Percentiles rank a stretch among this genome's conserved stretches.
These are phyloP conservation scores for Apomyelois bistriatella DNA, from an alignment of 2,888 invertebrate species.

Conservation along the genomic window DNA sequence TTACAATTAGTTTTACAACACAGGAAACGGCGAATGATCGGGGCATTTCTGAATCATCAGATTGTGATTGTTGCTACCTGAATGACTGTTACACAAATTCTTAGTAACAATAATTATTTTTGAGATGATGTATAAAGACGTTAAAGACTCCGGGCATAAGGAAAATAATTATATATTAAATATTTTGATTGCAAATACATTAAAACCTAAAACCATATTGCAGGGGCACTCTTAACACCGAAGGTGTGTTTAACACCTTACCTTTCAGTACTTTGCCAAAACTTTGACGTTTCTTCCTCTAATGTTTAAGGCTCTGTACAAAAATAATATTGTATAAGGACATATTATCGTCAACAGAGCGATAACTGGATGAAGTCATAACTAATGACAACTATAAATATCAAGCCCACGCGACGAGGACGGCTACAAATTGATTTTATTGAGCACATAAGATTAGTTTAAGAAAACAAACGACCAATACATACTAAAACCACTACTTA, in stretches of 20 bases:
- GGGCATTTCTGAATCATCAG: constrained; percentile 55
- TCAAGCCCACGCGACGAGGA: constrained; percentile 52
- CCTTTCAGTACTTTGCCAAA: too few relatives aligned
- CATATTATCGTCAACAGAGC: constrained; percentile 45
- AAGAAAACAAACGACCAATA: constrained; percentile 1
- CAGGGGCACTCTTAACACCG: too few relatives aligned
- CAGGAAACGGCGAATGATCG: constrained; percentile 69
- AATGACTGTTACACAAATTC: constrained; percentile 44
- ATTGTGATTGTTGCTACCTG: constrained; percentile 46
- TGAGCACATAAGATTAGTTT: constrained; percentile 20
- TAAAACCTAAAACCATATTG: too few relatives aligned
- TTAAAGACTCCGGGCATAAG: too few relatives aligned
- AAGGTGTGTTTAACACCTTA: too few relatives aligned
- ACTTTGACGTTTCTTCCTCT: too few relatives aligned
- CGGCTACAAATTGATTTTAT: constrained; percentile 47
- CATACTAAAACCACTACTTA: constrained; percentile 2
- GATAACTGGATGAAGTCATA: constrained; percentile 67
- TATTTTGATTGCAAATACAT: too few relatives aligned
- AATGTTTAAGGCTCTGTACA: too few relatives aligned
- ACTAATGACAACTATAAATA: constrained; percentile 62
- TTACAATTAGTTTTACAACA: constrained; percentile 57
- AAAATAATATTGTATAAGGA: constrained; percentile 14
- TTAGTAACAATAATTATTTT: constrained; percentile 19
- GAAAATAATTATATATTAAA: too few relatives aligned
- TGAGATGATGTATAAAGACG: background rate